These are phyloP conservation scores for Tor tambroides DNA, from an alignment of 2,113 vertebrate species.

Conservation along the genomic window DNA sequence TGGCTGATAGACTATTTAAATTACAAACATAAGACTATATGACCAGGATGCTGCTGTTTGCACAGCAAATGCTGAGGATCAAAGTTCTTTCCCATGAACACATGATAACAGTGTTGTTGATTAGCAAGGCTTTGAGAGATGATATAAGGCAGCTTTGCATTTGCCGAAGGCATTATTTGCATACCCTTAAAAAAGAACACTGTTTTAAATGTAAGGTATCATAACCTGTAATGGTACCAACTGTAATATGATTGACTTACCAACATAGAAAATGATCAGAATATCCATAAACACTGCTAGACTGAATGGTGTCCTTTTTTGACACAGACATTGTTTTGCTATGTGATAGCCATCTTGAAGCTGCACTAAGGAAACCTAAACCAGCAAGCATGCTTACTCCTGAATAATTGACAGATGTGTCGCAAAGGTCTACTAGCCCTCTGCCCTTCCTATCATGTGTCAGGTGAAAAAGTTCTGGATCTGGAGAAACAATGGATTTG, in stretches of 20 bases:
- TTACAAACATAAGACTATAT: constrained; percentile 59
- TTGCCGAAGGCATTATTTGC: constrained; percentile 18
- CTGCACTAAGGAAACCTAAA: constrained; percentile 67
- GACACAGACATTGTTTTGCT: constrained; percentile 58
- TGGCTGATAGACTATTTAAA: constrained; percentile 60
- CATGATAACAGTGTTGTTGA: background rate
- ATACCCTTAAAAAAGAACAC: background rate
- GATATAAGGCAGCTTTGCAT: background rate
- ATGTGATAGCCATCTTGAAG: constrained; percentile 64
- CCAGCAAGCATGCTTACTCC: constrained; percentile 58
- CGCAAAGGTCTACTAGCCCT: constrained; percentile 59
- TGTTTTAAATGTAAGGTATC: background rate
- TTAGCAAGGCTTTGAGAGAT: constrained; percentile 25
- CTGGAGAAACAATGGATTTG: constrained; percentile 37
- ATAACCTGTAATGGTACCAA: background rate
- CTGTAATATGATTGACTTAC: background rate
- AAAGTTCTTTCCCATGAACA: constrained; percentile 59
- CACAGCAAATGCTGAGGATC: constrained; percentile 62
- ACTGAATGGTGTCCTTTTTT: constrained; percentile 30
- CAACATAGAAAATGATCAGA: background rate
- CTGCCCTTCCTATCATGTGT: constrained; percentile 50
- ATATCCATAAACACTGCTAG: background rate
- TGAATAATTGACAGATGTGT: constrained; percentile 75
- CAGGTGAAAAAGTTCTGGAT: constrained; percentile 50
- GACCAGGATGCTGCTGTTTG: constrained; percentile 76